Conservation (phyloP, 2,797 vertebrate genomes). For the Yasuhikotakia modesta region DNA sequence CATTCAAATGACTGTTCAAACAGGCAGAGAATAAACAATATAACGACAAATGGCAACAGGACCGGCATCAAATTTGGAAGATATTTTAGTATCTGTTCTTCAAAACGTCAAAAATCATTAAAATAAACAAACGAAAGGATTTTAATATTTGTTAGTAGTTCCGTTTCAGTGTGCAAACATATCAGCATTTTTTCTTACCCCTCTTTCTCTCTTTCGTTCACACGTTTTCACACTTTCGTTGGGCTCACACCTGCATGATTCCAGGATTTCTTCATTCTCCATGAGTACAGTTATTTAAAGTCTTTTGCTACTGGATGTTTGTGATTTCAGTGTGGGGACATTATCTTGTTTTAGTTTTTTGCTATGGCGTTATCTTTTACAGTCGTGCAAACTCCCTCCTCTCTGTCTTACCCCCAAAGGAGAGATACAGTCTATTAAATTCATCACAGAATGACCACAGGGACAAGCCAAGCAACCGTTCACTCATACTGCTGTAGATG, state of each 20-base stretch:
- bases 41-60: slow-evolving; percentile 73
- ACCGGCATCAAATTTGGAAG: slow-evolving; percentile 88
- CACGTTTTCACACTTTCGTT: slow-evolving; percentile 57
- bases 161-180: slow-evolving; percentile 89
- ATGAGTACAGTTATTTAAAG: slow-evolving; percentile 66
- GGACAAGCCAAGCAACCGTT: slow-evolving; percentile 61
- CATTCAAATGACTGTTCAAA: slow-evolving; percentile 79
- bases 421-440: slow-evolving; percentile 79
- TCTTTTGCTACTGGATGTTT: slow-evolving; percentile 63
- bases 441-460: slow-evolving; percentile 62
- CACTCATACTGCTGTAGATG: too few species aligned
- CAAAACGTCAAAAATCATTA: slow-evolving; percentile 74
- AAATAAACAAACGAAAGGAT: slow-evolving; percentile 75
- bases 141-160: slow-evolving; percentile 82
- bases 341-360: slow-evolving; percentile 71
- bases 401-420: slow-evolving; percentile 38
- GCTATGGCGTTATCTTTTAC: slow-evolving; percentile 76
- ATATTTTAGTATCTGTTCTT: slow-evolving; percentile 81
- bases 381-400: slow-evolving; percentile 68
- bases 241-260: slow-evolving; percentile 83
- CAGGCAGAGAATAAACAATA: slow-evolving; percentile 70
- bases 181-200: slow-evolving; percentile 78
- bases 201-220: slow-evolving; percentile 35
- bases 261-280: slow-evolving; percentile 75
- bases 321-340: slow-evolving; percentile 58